A percentile compares a stretch with the other conserved stretches of the same genome.
Conservation (phyloP, 2,797 vertebrate species). For the Nannoperca australis region DNA sequence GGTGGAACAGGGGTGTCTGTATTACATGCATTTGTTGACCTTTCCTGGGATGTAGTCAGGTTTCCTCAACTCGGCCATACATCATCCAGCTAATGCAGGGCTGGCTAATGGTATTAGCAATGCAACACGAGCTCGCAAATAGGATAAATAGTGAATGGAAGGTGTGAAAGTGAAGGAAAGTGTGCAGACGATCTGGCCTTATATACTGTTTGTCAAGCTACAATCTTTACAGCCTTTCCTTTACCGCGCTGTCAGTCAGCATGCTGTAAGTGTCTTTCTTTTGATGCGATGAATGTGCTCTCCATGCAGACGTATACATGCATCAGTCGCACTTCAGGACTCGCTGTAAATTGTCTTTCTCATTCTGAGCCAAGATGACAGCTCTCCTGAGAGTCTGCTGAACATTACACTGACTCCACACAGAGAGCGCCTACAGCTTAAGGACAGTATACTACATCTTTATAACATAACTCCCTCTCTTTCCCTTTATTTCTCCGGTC, state of each 20-base stretch:
- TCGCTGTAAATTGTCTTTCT: slow-evolving; percentile 28
- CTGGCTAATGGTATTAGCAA: slow-evolving; percentile 70
- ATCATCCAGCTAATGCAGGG: slow-evolving; percentile 70
- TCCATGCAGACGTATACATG: neutral
- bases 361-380: slow-evolving; percentile 18
- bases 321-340: slow-evolving; percentile 35
- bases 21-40: slow-evolving; percentile 79
- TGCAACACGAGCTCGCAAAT: slow-evolving; percentile 74
- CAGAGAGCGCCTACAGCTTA: slow-evolving; percentile 17
- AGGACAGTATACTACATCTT: slow-evolving; percentile 29
- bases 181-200: slow-evolving; percentile 18
- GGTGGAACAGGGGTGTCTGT: slow-evolving; percentile 62
- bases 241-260: slow-evolving; percentile 25
- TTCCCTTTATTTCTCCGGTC: slow-evolving; percentile 23
- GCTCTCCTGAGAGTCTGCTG: slow-evolving; percentile 37
- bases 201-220: slow-evolving; percentile 20
- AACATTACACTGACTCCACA: slow-evolving; percentile 35
- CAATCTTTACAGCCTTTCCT: neutral
- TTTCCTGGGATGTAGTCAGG: slow-evolving; percentile 76
- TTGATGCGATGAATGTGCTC: slow-evolving; percentile 15
- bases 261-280: slow-evolving; percentile 9
- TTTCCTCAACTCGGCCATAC: slow-evolving; percentile 71
- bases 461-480: slow-evolving; percentile 33
- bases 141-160: slow-evolving; percentile 59
- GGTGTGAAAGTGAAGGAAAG: slow-evolving; percentile 64